phyloP scores from a whole-genome alignment of 1,140 invertebrate species.

The Andricus grossulariae region DNA sequence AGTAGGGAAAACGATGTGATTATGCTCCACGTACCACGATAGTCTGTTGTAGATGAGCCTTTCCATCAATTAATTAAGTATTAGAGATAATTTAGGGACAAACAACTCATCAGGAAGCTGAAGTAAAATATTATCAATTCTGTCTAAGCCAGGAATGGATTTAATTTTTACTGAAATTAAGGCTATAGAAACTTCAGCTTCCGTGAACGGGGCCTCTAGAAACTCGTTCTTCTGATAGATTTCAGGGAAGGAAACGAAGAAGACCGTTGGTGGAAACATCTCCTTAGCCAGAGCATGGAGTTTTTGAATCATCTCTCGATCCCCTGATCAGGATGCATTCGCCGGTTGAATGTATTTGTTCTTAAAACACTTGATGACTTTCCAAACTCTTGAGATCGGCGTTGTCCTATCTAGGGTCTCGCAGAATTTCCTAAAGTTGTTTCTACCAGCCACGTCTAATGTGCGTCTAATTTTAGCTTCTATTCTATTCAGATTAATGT shows the following conservation, averaged over 20 bases:
- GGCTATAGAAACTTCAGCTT: no score
- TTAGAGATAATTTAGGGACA: conserved; percentile 34
- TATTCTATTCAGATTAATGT: not conserved
- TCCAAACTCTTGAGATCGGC: not conserved
- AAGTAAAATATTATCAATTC: conserved; percentile 16
- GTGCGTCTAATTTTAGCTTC: not conserved
- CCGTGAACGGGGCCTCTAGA: no score
- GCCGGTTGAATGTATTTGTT: no score
- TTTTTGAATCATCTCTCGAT: not conserved
- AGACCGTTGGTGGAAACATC: not conserved
- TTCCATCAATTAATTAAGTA: conserved; percentile 46
- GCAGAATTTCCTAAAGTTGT: no score
- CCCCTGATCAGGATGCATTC: not conserved
- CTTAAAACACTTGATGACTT: not conserved
- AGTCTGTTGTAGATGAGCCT: conserved; percentile 42
- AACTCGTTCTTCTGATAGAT: no score
- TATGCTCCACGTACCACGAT: conserved; percentile 2
- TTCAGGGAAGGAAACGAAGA: not conserved
- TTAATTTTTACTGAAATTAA: no score
- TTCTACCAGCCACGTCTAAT: not conserved
- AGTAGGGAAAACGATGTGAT: not conserved
- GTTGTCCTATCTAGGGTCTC: not conserved
- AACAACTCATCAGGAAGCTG: conserved; percentile 11
- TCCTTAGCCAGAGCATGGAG: not conserved
- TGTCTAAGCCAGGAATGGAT: conserved; percentile 28